Evolutionary conservation across 2,113 vertebrate species (phyloP).

Genomic region (Eubucco bourcierii): DNA sequence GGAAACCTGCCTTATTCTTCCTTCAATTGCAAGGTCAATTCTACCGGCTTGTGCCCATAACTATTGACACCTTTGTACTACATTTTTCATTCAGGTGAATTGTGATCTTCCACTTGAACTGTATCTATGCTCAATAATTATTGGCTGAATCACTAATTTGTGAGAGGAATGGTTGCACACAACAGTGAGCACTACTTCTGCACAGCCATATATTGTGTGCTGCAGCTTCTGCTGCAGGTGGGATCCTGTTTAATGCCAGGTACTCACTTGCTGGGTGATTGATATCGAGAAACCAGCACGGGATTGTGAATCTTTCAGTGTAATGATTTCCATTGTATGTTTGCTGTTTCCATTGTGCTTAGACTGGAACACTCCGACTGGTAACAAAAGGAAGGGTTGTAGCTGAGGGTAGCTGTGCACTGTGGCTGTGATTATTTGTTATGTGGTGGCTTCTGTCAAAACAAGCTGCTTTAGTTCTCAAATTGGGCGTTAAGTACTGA

Average conservation of each 20-base stretch:
- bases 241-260: background rate
- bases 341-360: background rate
- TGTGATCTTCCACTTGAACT: background rate
- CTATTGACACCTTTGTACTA: background rate
- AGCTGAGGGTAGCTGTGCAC: background rate
- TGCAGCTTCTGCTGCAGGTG: background rate
- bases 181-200: background rate
- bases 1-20: background rate
- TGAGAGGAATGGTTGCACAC: background rate
- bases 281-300: background rate
- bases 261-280: background rate
- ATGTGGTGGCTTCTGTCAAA: background rate
- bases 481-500: background rate
- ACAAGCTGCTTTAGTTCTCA: background rate
- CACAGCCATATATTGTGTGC: background rate
- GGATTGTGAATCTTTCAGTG: background rate
- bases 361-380: background rate
- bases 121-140: background rate
- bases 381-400: background rate
- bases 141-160: background rate
- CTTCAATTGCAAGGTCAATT: rapidly evolving
- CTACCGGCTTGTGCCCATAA: background rate
- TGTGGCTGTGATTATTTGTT: background rate
- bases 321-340: background rate
- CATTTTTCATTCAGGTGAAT: background rate